Evolutionary conservation across 2,113 vertebrate genomes (phyloP), one percentile per base, ranked within the genome.

Genomic region (Amblyopsis rosae): DNA sequence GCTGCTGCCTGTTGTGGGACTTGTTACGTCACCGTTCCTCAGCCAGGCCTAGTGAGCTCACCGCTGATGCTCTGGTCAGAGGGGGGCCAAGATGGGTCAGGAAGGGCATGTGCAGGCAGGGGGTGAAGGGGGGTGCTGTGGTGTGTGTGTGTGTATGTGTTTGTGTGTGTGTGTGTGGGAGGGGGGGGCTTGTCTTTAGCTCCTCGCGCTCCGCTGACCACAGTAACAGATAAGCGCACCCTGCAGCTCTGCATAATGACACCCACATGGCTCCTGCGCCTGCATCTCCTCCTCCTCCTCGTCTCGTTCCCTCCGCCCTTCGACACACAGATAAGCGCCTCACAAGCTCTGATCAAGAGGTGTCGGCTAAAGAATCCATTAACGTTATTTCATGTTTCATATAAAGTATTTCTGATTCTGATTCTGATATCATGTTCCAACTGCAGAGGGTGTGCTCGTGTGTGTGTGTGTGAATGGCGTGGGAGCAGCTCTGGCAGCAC

Each of bases 221-320:
- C 90, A 83, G 92, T 89, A 92, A 93, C 90, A 93, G 93, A 96
- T 93, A 95, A 94, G 93, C 86, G 92, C 93, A 87, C 81, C 93
- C 93, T 88, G 88, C 84, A 93, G 93, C 90, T 90, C 92, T 88
- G 92, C 88, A 91, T 93, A 94, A 92, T 93, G 93, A 94, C 85
- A 93, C 88, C 85, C 90, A 90, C 93, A 88, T 86, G 81, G 88
- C 86, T 82, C 67, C 78, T 62, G 69, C 65, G 77, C 73, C 76
- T 74, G 35, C 76, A 69, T 78, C 70, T 75, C 61, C 67, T 72
- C 58, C 15, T 65, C 55, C 62, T 65, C 70, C 41, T 64, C 33
- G n/a, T 35, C 76, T 50, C 65, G n/a, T n/a, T 68, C 75, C 73
- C 26, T 65, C 70, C 59, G 53, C 75, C 59, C 62, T 49, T 58